Base-by-base conservation (phyloP, 1,140 invertebrate genomes). In the Rhynchophorus ferrugineus region DNA sequence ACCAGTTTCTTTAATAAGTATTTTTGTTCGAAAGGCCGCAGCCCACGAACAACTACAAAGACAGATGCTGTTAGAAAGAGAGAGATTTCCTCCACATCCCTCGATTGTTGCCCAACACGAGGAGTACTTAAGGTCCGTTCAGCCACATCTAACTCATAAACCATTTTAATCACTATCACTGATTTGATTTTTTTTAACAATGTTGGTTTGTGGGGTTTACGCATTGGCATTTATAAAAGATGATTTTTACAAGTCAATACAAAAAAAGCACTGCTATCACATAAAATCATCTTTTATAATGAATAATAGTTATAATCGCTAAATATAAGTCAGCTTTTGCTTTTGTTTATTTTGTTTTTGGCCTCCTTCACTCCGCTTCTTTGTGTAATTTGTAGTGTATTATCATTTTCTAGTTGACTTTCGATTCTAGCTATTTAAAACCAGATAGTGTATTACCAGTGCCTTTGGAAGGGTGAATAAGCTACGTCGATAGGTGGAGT, bases 41-140 rank as follows among this genome's bases (percentile, higher is more conserved):
- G 84, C 87, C 46, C 88, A 91, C 61, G 89, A 92, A 69, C 87
- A 91, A 62, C 68, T 91, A 18, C 88, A 92, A 68, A 76, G 89
- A 55, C 88, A 92, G 61, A 75, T 91, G 63, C 74, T 93, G 72
- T 67, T 92, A 69, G 89, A 92, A 67, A 75, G 87, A 20, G 86
- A 89, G 60, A 74, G 85, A 42, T 82, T 81, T 62, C 78, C 75
- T 51, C 78, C 76, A 46, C 84, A 83, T 45, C 79, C 80, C 11
- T 77, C 78, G 5, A 69, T 84, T 34, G 75, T 84, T 22, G 79
- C 79, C 19, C 81, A 86, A 59, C 85, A 89, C 67, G 87, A 90
- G 70, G 87, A 91, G 65, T 88, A 87, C 67, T 71, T 89, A 61
- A 79, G 87, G 83, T 85, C 75, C 46, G 71, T 69, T 48, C 41